phyloP scores from a whole-genome alignment of 37 sponge, comb jelly and placozoan genomes.

The Spongia lamella region DNA sequence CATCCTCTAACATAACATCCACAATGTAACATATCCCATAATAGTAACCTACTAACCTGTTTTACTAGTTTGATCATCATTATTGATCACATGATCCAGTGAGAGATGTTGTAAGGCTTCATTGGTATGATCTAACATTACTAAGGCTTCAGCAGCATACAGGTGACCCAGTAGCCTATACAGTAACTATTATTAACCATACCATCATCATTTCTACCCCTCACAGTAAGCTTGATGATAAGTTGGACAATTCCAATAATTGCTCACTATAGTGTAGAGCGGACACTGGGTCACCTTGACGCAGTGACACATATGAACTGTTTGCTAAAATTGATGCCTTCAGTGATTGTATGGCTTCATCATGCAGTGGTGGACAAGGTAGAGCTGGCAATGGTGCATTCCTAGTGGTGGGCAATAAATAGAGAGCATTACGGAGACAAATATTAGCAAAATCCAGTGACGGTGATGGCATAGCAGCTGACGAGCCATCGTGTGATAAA shows the following conservation, averaged over 20 bases:
- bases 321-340: constrained; percentile 57
- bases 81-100: no score
- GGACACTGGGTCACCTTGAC: constrained; percentile 88
- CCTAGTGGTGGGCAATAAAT: constrained; percentile 48
- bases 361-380: constrained; percentile 69
- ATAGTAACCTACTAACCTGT: neutral
- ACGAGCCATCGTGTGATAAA: neutral
- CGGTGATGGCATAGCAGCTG: constrained; percentile 85
- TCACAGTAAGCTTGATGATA: no score
- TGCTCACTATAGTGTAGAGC: constrained; percentile 75
- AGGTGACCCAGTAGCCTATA: constrained; percentile 44
- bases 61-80: no score
- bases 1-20: constrained; percentile 50
- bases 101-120: constrained; percentile 73
- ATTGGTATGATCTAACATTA: constrained; percentile 47
- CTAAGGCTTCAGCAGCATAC: constrained; percentile 79
- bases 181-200: no score
- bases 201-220: no score
- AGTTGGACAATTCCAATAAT: constrained; percentile 44
- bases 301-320: constrained; percentile 82
- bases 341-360: constrained; percentile 42
- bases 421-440: constrained; percentile 90
- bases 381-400: constrained; percentile 26
- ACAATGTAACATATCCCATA: neutral
- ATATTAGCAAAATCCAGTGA: constrained; percentile 89